These are phyloP conservation scores for Leptopilina syphax DNA, from an alignment of 2,888 invertebrate species.

Conservation along the genomic window DNA sequence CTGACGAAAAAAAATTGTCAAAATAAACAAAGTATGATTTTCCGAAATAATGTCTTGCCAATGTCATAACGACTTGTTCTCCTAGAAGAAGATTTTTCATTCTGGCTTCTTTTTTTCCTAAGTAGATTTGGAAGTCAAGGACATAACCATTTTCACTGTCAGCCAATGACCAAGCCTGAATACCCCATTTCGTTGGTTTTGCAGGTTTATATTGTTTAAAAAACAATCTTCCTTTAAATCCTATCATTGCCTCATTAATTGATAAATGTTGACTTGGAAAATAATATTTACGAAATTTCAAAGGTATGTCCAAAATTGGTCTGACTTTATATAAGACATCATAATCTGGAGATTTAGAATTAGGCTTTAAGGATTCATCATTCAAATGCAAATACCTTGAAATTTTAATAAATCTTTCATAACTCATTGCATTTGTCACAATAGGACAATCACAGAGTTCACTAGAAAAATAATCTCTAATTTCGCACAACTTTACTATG, in stretches of 20 bases:
- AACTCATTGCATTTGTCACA: background rate
- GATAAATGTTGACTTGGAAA: background rate
- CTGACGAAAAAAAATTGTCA: conserved; percentile 47
- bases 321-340: background rate
- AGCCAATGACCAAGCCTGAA: conserved; percentile 47
- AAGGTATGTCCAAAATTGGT: background rate
- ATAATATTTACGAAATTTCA: background rate
- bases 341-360: background rate
- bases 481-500: background rate
- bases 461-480: background rate
- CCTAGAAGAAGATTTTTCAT: conserved; percentile 44
- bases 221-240: conserved; percentile 40
- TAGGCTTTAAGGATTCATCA: background rate
- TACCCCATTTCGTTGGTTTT: conserved; percentile 48
- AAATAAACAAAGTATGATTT: conserved; percentile 45
- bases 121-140: conserved; percentile 21
- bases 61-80: conserved; percentile 44
- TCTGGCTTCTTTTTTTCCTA: conserved; percentile 40
- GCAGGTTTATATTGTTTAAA: conserved; percentile 50
- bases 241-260: conserved; percentile 44
- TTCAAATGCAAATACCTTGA: background rate
- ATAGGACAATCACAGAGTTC: background rate
- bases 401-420: background rate
- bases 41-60: conserved; percentile 41
- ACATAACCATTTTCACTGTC: conserved; percentile 43